Evolutionary conservation across 53 echinoderm and acorn worm species (phyloP), one percentile per base, ranked within the genome.

Genomic region (Temnopleurus reevesii): DNA sequence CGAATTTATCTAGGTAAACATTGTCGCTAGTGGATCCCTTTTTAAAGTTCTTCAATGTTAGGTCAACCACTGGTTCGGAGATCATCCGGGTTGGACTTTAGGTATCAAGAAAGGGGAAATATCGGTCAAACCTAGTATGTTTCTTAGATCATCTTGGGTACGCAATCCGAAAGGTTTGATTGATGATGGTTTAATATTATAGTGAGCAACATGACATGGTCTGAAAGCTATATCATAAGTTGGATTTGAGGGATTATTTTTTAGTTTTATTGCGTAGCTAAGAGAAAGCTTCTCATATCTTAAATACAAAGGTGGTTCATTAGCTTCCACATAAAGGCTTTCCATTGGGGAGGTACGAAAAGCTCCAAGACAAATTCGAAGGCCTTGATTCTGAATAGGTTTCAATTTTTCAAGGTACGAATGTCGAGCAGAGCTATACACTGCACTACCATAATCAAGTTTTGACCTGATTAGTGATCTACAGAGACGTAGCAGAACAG

Each of bases 251-350:
- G 53, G 5, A 28, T 81, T 81, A 81, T 81, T 81, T 51, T 81
- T 81, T 46, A 81, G 46, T 81, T 81, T 81, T n/a, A 26, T 46
- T 31, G 61, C 58, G 12, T 27, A 59, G 43, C 34, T 45, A 13
- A 90, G 60, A 9, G 90, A 81, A 27, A 91, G 45, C 34, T 91
- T 91, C 77, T 91, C 77, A 53, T 88, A 87, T 45, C 91, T 59
- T 77, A 57, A 29, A 45, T 87, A 88, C 17, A 87, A 88, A 2
- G 87, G 87, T 18, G 88, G 91, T 57, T 87, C 91, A 77, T 56
- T 88, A 31, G 87, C 87, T 80, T 91, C 91, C 18, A 86, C 86
- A 77, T 91, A 88, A n/a, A 90, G 35, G 33, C 90, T 63, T 34
- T 81, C 33, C 63, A 90, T 76, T 13, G 89, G 71, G 76, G 89